phyloP scores from a whole-genome alignment of 2,888 invertebrate species.

The Chironomus tentans region DNA sequence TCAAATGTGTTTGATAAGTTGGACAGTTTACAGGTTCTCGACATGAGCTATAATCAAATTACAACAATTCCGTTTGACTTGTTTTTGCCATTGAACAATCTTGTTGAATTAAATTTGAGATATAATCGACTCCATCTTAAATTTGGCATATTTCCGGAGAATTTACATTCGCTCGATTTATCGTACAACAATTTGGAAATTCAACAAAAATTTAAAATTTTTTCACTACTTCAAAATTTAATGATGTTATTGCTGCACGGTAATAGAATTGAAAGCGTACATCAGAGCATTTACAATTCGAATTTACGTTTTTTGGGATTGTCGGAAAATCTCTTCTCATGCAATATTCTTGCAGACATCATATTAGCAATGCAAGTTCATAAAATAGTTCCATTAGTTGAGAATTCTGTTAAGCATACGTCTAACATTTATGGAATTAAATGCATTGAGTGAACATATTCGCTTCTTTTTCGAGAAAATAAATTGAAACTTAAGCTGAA shows the following conservation, averaged over 20 bases:
- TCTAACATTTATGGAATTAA: slow-evolving; percentile 17
- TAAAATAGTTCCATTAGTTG: background rate
- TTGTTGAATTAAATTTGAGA: background rate
- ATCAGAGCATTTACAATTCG: slow-evolving; percentile 4
- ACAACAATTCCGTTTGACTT: slow-evolving; percentile 2
- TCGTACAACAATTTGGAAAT: slow-evolving; percentile 13
- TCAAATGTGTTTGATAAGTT: slow-evolving; percentile 13
- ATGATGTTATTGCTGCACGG: slow-evolving; percentile 1
- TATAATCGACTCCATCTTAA: background rate
- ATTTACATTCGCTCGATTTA: background rate
- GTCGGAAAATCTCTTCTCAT: slow-evolving; percentile 10
- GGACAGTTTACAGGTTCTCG: background rate
- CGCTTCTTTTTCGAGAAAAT: too few relatives aligned
- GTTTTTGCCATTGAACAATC: slow-evolving; percentile 2
- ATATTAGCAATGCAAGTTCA: background rate
- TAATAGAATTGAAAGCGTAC: slow-evolving; percentile 10
- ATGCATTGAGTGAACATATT: slow-evolving; percentile 9
- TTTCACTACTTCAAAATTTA: background rate
- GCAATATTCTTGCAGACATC: slow-evolving; percentile 8
- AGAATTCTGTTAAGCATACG: background rate
- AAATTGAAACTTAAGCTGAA: background rate
- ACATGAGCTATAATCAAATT: slow-evolving; percentile 12
- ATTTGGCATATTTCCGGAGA: slow-evolving; percentile 6
- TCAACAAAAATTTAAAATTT: slow-evolving; percentile 22
- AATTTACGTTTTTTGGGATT: background rate